Evolutionary conservation across 2,113 vertebrate species (phyloP), one percentile per base, ranked within the genome.

Genomic region (Syngnathoides biaculeatus): DNA sequence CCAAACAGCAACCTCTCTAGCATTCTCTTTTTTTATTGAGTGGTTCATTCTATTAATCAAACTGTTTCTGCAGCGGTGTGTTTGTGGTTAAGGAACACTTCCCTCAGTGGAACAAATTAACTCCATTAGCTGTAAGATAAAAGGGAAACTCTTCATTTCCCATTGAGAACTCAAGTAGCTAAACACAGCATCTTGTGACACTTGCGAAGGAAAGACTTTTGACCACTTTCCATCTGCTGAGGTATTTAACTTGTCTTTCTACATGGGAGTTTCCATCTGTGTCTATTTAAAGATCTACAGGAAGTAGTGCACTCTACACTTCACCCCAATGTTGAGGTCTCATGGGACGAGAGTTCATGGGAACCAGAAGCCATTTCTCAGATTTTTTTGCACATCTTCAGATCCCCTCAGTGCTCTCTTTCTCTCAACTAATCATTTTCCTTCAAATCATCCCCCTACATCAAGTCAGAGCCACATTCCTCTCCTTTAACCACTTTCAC

Each of bases 81-180:
- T 88, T 78, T 86, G 78, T 74, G 68, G 76, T 84, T 62, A 68
- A 84, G 69, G 68, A 89, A 82, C 79, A 65, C 74, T 84, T 87
- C 66, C 69, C 85, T 85, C 81, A 62, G 84, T 84, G 86, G 84
- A 84, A 86, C 84, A 90, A 89, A 90, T 88, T 84, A 86, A 71
- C 81, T 81, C 77, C 73, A 84, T 89, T 88, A 85, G 77, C 64
- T 8, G 30, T 72, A 58, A 76, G 83, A 88, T 84, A 81, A 83
- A 85, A 89, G 72, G 66, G 64, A 83, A 69, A 81, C 61, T 82
- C 78, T 85, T 64, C 53, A 67, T 79, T 77, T 82, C 69, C 70
- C 74, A 61, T 43, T 73, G 78, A 80, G 79, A 79, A 84, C 76
- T 72, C 62, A 53, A 48, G 79, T 71, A 72, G 77, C 67, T 77